Base-by-base conservation (phyloP, 2,888 invertebrate species). In the Eustalomyia histrio region DNA sequence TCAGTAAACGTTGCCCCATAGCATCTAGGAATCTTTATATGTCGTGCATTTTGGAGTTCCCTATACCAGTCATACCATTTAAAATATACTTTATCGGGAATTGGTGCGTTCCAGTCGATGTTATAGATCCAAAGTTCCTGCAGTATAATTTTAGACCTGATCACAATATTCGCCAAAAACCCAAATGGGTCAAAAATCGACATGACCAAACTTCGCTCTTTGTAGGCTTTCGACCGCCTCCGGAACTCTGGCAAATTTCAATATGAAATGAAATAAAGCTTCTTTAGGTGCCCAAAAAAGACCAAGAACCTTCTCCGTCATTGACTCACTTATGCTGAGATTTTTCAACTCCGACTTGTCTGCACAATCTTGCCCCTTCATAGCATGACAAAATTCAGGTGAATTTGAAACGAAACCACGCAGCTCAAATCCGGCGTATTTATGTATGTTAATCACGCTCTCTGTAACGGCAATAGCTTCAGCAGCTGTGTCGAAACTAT, bases 331-430 rank as follows among this genome's bases (percentile, higher is more conserved):
- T 29, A 29, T 29, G 29, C 29, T 29, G 29, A 29, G 29, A 29
- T 29, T 6, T 29, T 29, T 29, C 4, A 6, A 29, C 29, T 29
- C 29, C 7, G 29, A 29, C 1, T 29, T 29, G 29, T 29, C 29
- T 4, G 29, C 7, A 29, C 29, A 6, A 29, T 29, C 29, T 29
- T 2, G 21, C 21, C 21, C 21, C 21, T 29, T 29, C 1, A 65
- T 12, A 16, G 16, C 16, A 12, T 12, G 16, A 33, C 35, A 61
- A 61, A 60, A 58, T 4, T 75, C 29, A 8, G 1, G 5, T 35
- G 76, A 78, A 52, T 84, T 81, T 3, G 81, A 82, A 4, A 69
- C 47, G 12, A 81, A 78, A 8, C 69, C 72, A 47, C 81, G 58
- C 14, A 83, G n/a, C 4, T 80, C 74, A 18, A 83, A 84, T 10